Conservation (phyloP, 1,140 invertebrate species). For the Eumaeus atala region DNA sequence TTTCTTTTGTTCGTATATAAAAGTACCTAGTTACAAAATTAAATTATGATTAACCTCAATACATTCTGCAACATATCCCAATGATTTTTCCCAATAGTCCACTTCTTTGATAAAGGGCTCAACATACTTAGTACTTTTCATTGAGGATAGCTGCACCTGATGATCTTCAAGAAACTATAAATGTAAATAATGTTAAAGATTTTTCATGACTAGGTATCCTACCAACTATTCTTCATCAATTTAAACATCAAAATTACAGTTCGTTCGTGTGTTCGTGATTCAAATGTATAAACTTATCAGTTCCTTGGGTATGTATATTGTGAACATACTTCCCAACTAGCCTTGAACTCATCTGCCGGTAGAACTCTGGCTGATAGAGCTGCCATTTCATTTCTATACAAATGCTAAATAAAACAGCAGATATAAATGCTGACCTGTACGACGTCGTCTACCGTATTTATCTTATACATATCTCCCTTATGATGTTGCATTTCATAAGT, state of each 20-base stretch:
- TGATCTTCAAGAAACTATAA: slow-evolving; percentile 80
- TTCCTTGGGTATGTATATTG: too few species aligned
- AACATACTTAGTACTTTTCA: slow-evolving; percentile 91
- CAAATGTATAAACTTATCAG: too few species aligned
- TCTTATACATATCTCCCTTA: slow-evolving; percentile 78
- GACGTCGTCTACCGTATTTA: slow-evolving; percentile 82
- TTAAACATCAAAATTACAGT: too few species aligned
- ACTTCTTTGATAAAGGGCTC: slow-evolving; percentile 87
- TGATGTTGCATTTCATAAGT: slow-evolving; percentile 82
- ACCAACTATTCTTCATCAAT: neutral
- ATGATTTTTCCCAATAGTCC: slow-evolving; percentile 86
- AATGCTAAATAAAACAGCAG: neutral
- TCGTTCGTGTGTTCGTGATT: too few species aligned
- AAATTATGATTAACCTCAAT: slow-evolving; percentile 74
- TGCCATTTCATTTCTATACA: neutral
- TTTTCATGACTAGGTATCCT: too few species aligned
- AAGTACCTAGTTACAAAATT: too few species aligned
- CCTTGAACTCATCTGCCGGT: too few species aligned
- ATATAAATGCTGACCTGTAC: slow-evolving; percentile 67
- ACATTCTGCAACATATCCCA: slow-evolving; percentile 85
- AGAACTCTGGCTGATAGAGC: too few species aligned
- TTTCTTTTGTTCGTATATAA: too few species aligned
- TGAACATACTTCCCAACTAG: too few species aligned
- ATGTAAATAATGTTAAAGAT: neutral
- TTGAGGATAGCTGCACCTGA: slow-evolving; percentile 82